Conservation (phyloP, 2,797 vertebrate species). For the Macroramphosus scolopax region DNA sequence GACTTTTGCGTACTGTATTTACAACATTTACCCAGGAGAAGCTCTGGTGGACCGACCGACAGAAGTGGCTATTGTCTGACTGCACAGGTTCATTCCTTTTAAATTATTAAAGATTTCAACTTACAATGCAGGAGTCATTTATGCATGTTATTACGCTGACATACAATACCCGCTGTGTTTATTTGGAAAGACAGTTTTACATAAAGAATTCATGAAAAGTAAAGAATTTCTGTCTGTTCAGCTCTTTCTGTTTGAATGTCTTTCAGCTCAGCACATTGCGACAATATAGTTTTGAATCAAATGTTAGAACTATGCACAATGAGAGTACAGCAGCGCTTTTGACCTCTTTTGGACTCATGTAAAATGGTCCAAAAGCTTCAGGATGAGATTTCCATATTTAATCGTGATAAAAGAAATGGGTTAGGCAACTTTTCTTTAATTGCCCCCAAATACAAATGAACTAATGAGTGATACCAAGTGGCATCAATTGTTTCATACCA, state of each 20-base stretch:
- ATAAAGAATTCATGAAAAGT: conserved; percentile 41
- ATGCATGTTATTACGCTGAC: conserved; percentile 41
- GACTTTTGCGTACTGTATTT: conserved; percentile 7
- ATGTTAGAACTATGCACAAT: too few species aligned
- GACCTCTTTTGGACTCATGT: too few species aligned
- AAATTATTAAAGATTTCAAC: conserved; percentile 56
- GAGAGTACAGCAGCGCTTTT: too few species aligned
- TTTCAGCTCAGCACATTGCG: too few species aligned
- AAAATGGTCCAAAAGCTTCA: too few species aligned
- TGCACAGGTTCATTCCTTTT: conserved; percentile 26
- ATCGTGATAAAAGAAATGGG: too few species aligned
- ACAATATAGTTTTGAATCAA: too few species aligned
- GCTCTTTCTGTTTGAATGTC: too few species aligned
- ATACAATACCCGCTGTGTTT: conserved; percentile 25
- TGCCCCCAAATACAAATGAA: not conserved
- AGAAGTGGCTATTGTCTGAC: conserved; percentile 15
- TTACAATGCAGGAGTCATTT: conserved; percentile 22
- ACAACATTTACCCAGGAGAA: not conserved
- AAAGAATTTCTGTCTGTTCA: conserved; percentile 15
- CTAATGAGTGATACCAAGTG: conserved; percentile 1
- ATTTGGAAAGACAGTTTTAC: conserved; percentile 16
- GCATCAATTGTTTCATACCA: conserved; percentile 13
- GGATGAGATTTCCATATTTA: too few species aligned
- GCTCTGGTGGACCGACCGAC: not conserved
- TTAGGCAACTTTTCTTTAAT: conserved; percentile 4